phyloP scores from a whole-genome alignment of 1,140 invertebrate species.

The Bombus waltoni region DNA sequence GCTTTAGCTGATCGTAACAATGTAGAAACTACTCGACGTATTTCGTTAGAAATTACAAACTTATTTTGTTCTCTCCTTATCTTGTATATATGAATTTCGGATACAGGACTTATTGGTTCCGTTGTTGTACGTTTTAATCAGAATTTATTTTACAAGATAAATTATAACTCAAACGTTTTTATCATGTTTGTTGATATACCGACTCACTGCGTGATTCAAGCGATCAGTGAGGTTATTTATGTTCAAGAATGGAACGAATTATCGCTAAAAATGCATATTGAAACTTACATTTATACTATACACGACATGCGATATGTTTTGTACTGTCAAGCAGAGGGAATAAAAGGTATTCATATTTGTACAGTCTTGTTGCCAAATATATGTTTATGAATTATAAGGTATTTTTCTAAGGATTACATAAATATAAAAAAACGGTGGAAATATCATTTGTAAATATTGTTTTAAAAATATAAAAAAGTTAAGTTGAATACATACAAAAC shows the following conservation, averaged over 20 bases:
- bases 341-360: not conserved
- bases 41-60: not conserved
- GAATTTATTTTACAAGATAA: not conserved
- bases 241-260: not conserved
- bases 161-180: not conserved
- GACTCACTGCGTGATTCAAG: not conserved
- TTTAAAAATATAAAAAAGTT: not conserved
- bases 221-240: not conserved
- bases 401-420: not conserved
- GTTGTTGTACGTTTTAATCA: not conserved
- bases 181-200: not conserved
- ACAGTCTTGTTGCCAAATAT: not conserved
- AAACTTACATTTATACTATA: not conserved
- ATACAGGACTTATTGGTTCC: not conserved
- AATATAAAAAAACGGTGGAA: too few species aligned
- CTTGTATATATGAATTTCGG: too few species aligned
- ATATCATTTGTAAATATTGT: constrained; percentile 21
- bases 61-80: not conserved
- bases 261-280: not conserved
- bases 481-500: not conserved
- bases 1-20: not conserved
- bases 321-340: not conserved
- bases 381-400: not conserved
- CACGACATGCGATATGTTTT: not conserved
- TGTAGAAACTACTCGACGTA: not conserved